phyloP scores from a whole-genome alignment of 1,140 invertebrate species.

The Lepidostoma basale region DNA sequence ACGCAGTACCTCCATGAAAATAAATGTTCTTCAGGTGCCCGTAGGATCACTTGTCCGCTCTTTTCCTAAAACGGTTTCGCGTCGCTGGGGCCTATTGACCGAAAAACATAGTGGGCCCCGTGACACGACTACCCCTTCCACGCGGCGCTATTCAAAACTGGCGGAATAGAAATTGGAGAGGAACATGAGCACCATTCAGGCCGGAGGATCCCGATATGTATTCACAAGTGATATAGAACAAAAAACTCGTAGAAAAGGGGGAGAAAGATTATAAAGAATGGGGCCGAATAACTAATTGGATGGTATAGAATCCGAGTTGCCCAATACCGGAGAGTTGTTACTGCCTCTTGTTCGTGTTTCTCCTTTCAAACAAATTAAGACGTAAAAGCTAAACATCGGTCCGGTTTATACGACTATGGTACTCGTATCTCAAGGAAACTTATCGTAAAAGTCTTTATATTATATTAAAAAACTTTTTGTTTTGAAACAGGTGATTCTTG shows the following conservation, averaged over 20 bases:
- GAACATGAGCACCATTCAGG: conserved; percentile 36
- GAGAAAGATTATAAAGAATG: conserved; percentile 1
- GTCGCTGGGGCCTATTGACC: conserved; percentile 14
- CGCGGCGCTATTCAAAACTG: conserved; percentile 30
- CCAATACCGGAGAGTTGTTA: too few relatives aligned
- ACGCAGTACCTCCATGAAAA: too few relatives aligned
- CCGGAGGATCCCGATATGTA: conserved; percentile 38
- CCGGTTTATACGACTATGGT: too few relatives aligned
- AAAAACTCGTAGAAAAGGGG: conserved; percentile 34
- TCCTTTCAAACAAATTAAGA: too few relatives aligned
- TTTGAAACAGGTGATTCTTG: too few relatives aligned
- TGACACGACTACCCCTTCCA: conserved; percentile 1
- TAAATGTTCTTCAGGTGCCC: too few relatives aligned
- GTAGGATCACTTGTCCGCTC: not conserved
- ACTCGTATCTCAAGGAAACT: too few relatives aligned
- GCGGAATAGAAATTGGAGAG: conserved; percentile 38
- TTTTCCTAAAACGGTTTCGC: conserved; percentile 21
- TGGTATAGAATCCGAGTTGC: conserved; percentile 1
- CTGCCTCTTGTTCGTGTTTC: too few relatives aligned
- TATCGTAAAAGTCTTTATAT: too few relatives aligned
- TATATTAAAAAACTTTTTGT: too few relatives aligned
- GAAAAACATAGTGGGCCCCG: conserved; percentile 18
- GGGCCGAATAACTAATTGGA: conserved; percentile 41
- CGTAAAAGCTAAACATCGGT: too few relatives aligned
- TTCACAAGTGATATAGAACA: conserved; percentile 29